Conservation (phyloP, 2,113 vertebrate species). For the Gallinago media region DNA sequence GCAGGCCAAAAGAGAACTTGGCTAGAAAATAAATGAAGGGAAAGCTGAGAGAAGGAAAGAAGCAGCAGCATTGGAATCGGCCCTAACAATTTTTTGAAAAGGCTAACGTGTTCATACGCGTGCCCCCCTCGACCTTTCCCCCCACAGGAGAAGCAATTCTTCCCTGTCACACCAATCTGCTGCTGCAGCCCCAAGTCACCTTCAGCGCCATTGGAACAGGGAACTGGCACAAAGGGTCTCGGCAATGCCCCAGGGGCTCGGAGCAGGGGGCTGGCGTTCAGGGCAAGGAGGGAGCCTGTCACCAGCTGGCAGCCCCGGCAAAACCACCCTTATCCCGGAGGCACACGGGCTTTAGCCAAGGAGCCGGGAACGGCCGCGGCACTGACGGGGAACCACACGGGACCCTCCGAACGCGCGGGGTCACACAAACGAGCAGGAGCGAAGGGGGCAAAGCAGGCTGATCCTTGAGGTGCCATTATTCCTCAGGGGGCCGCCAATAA, state of each 20-base stretch:
- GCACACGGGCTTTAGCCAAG: too few relatives aligned
- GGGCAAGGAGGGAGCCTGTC: fast-evolving
- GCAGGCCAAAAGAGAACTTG: not conserved
- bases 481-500: fast-evolving
- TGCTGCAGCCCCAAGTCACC: not conserved
- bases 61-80: not conserved
- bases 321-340: not conserved
- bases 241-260: not conserved
- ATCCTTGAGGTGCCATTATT: fast-evolving
- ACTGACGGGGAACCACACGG: too few relatives aligned
- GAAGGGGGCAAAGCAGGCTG: fast-evolving
- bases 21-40: not conserved
- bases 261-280: too few relatives aligned
- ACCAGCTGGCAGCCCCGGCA: not conserved
- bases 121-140: not conserved
- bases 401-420: too few relatives aligned
- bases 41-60: not conserved
- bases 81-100: not conserved
- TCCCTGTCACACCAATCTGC: not conserved
- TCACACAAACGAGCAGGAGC: not conserved
- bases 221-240: not conserved
- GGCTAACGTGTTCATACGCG: fast-evolving
- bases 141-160: not conserved
- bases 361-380: too few relatives aligned
- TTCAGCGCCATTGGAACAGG: not conserved